Evolutionary conservation across 2,888 invertebrate genomes (phyloP), one percentile per base, ranked within the genome.

Genomic region (Abscondita cerata): DNA sequence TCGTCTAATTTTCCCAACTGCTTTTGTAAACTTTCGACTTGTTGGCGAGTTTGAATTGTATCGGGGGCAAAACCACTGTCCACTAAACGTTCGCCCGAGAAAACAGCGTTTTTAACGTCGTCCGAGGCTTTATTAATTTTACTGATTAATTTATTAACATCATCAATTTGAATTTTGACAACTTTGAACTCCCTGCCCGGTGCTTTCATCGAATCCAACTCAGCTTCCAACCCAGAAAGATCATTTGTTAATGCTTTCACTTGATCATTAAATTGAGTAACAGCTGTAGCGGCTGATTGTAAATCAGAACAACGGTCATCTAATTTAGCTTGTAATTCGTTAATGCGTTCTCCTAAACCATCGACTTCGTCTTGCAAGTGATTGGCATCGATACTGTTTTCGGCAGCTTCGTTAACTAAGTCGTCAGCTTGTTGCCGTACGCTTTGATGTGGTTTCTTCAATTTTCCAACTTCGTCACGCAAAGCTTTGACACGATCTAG

Each of bases 11-110:
- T 80, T 34, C 85, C 89, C 9, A 96, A 82, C 69, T 95, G 94
- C 70, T 91, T 90, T 66, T 90, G 88, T 1, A 97, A 83, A 1
- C 85, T 84, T 62, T 93, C 91, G 60, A 92, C 89, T 83, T 96
- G 94, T 70, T 91, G 91, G 55, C 91, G 87, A 2, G 90, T 93
- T 73, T 90, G 92, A 0, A 89, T 87, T 0, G 92, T 88, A 68
- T 96, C 94, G 0, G 91, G 87, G 1, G 93, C 90, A 75, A 93
- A 93, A 0, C 96, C 96, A 60, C 90, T 89, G 70, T 93, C 91
- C 0, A 92, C 90, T 36, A 97, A 81, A 20, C 86, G 85, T 74
- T 94, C 92, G 0, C 93, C 92, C 0, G 89, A 86, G 16, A 85
- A 82, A 18, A 91, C 89, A 0, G 91, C 87, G 66, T 89, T 88